Evolutionary conservation across 37 sponge, comb jelly and placozoan genomes (phyloP), one percentile per base, ranked within the genome.

Genomic region (Chondrilla cf. caribensis): DNA sequence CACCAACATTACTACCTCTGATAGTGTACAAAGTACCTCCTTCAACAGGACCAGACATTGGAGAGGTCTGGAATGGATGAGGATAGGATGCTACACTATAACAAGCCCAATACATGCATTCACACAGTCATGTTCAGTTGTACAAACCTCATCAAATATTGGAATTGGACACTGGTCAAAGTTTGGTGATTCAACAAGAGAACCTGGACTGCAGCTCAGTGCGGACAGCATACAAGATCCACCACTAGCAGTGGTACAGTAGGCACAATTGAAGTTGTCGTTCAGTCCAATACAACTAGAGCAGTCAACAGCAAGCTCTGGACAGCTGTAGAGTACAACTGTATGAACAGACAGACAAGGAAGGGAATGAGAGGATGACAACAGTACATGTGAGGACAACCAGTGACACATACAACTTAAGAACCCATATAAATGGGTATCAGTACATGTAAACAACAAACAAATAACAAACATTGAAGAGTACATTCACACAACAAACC

Each of bases 11-110:
- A 8, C 60, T 59, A 21, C 96, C 96, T 21, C 26, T 78, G 51
- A 95, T 87, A 3, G 90, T 89, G 42, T 91, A 32, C 24, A 37
- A 44, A 22, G 96, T 95, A n/a, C 96, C 93, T 14, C 96, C 96
- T 2, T 58, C 58, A 76, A 81, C 66, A 19, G 96, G 96, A 29
- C 96, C 96, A 79, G 79, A 62, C 21, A 18, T 81, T 28, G 95
- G 95, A 14, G 60, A 60, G 44, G 90, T 82, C 85, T 85, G 51
- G 51, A 11, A 31, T 65, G 57, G 41, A 58, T 80, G n/a, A 47
- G 6, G 51, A 47, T 47, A 47, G 51, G 11, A 47, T 47, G 51
- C 11, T 47, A 47, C 6, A 47, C 51, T 47, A 11, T 47, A 47
- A 47, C 51, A 47, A 47, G n/a, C 9, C 51, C 6, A 47, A 11